These are phyloP conservation scores for Blennius ocellaris DNA, from an alignment of 2,113 vertebrate genomes.

Conservation along the genomic window DNA sequence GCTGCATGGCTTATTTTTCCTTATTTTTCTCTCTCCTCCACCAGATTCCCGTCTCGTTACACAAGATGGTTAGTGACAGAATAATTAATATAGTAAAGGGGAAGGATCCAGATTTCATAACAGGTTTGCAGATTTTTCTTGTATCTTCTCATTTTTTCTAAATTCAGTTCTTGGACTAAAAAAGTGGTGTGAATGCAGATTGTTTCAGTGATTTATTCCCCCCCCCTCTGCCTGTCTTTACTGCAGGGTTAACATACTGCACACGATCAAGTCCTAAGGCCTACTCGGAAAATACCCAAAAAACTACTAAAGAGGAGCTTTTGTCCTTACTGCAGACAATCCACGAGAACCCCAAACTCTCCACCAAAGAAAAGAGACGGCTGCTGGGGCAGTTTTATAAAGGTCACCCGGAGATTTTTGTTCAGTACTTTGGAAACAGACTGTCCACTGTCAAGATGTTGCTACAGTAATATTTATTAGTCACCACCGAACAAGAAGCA, in stretches of 20 bases:
- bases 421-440: constrained; percentile 93
- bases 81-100: constrained; percentile 89
- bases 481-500: constrained; percentile 15
- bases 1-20: neutral
- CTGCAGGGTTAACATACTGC: constrained; percentile 88
- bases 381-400: constrained; percentile 92
- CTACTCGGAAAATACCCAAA: constrained; percentile 83
- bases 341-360: constrained; percentile 89
- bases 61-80: constrained; percentile 95
- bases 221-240: constrained; percentile 1
- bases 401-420: constrained; percentile 92
- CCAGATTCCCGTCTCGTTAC: constrained; percentile 90
- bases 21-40: constrained; percentile 23
- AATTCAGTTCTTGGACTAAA: neutral
- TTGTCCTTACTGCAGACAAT: constrained; percentile 88
- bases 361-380: constrained; percentile 90
- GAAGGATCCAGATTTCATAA: constrained; percentile 85
- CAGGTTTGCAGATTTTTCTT: constrained; percentile 80
- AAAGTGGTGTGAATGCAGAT: neutral
- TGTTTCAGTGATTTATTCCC: neutral
- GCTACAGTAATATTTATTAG: constrained; percentile 47
- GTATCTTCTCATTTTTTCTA: neutral
- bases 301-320: constrained; percentile 90
- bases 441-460: constrained; percentile 80
- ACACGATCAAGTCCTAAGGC: constrained; percentile 83